Evolutionary conservation across 2,797 vertebrate genomes (phyloP), one percentile per base, ranked within the genome.

Genomic region (Arrhamphus sclerolepis): DNA sequence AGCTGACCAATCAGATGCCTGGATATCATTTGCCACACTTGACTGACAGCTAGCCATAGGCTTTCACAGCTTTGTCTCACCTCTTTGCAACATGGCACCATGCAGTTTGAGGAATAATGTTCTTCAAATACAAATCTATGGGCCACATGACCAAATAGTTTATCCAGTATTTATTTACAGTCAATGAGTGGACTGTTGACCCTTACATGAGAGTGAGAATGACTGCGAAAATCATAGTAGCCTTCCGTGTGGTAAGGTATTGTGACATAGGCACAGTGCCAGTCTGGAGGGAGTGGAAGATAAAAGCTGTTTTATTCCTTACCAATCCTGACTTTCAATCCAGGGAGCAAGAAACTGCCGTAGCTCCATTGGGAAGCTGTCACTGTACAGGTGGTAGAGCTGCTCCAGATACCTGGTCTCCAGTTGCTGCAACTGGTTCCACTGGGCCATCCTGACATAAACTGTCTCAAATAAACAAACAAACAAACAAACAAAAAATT

Each of bases 251-350:
- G 44, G 44, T 2, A 31, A 46, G 9, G 2, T 38, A 38, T 31
- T 4, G 40, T 26, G 40, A 38, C 60, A 69, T 38, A 26, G 29
- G 43, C 49, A n/a, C 13, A 1, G 6, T 31, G 49, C 44, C 39
- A 56, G 22, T 14, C 7, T 11, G 48, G 28, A 57, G n/a, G 9
- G n/a, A 66, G 3, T 52, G 31, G 31, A 65, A 10, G 7, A 42
- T 31, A 26, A 70, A 43, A 60, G 17, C 1, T 11, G 31, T 48
- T 26, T 24, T 6, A 18, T 51, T 58, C 48, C 93, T 89, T 69
- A 98, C 97, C 97, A 99, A 74, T 99, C 97, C 82, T 99, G 97
- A 83, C 95, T 98, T 84, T 99, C 97, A 0, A 99, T 98, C 97
- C 97, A 99, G 0, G 97, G 96, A 5, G 97, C 97, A 26, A 99